Evolutionary conservation across 2,797 vertebrate species (phyloP).

Genomic region (Gallinago solitaria): DNA sequence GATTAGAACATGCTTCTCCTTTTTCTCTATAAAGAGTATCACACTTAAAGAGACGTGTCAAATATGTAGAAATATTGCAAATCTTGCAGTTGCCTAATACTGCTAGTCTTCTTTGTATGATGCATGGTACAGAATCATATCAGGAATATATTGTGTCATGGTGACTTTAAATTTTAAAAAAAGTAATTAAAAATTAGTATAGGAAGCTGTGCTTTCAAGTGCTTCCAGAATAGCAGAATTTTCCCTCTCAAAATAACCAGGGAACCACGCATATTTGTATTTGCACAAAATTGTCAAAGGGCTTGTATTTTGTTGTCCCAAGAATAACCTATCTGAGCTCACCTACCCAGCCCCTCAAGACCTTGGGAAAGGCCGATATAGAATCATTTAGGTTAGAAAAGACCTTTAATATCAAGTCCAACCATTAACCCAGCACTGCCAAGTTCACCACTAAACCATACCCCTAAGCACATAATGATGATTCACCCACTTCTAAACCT

Average conservation of each 20-base stretch:
- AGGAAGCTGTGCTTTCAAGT: background rate
- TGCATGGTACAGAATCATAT: background rate
- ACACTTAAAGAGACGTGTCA: background rate
- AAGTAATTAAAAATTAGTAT: background rate
- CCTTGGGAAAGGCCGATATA: background rate
- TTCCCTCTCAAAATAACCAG: background rate
- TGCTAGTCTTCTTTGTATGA: background rate
- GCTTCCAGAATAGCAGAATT: background rate
- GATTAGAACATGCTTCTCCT: background rate
- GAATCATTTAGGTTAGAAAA: background rate
- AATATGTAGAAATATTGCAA: background rate
- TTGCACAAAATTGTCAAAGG: background rate
- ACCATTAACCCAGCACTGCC: background rate
- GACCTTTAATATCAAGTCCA: background rate
- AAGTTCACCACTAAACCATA: background rate
- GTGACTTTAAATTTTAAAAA: background rate
- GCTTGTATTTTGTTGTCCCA: background rate
- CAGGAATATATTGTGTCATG: fast-evolving
- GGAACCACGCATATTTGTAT: background rate
- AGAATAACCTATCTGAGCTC: background rate
- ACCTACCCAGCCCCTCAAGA: fast-evolving
- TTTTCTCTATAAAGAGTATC: background rate
- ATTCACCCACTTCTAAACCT: too few species aligned
- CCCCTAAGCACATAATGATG: background rate
- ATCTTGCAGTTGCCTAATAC: background rate